These are phyloP conservation scores for Leptogaster cylindrica DNA, from an alignment of 2,888 invertebrate genomes.

Conservation along the genomic window DNA sequence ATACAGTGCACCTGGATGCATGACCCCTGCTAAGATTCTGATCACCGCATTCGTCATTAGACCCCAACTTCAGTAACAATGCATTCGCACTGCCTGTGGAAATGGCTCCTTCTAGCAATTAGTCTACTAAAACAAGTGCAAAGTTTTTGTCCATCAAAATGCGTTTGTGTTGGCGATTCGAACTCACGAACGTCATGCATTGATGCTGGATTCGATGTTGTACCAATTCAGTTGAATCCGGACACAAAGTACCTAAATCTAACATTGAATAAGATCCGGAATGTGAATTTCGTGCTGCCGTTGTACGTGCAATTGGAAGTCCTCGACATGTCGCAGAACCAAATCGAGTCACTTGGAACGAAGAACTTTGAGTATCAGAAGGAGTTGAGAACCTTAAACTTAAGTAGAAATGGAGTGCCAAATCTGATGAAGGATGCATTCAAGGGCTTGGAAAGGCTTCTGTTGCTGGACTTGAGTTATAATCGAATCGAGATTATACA, in stretches of 20 bases:
- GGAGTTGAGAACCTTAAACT: conserved; percentile 75
- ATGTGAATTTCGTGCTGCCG: conserved; percentile 77
- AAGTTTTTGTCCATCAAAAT: conserved; percentile 79
- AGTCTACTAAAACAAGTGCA: conserved; percentile 60
- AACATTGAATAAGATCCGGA: conserved; percentile 81
- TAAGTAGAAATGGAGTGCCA: conserved; percentile 77
- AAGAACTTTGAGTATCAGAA: conserved; percentile 81
- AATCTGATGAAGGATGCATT: conserved; percentile 77
- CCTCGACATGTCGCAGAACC: conserved; percentile 83
- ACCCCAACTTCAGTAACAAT: too few relatives aligned
- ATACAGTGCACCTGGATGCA: too few relatives aligned
- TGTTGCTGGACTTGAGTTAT: conserved; percentile 74
- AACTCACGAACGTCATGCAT: conserved; percentile 77
- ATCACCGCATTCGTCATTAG: background rate
- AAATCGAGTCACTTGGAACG: conserved; percentile 78
- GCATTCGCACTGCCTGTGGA: conserved; percentile 48
- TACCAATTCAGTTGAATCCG: conserved; percentile 89
- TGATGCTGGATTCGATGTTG: conserved; percentile 79
- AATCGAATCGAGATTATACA: conserved; percentile 80
- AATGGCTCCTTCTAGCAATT: conserved; percentile 53
- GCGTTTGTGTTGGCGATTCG: conserved; percentile 81
- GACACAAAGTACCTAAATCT: conserved; percentile 83
- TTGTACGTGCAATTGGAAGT: conserved; percentile 81
- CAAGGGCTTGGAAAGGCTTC: conserved; percentile 72
- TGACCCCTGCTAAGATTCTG: background rate